phyloP scores from a whole-genome alignment of 2,888 invertebrate genomes.

The Dicroscelio sp. region DNA sequence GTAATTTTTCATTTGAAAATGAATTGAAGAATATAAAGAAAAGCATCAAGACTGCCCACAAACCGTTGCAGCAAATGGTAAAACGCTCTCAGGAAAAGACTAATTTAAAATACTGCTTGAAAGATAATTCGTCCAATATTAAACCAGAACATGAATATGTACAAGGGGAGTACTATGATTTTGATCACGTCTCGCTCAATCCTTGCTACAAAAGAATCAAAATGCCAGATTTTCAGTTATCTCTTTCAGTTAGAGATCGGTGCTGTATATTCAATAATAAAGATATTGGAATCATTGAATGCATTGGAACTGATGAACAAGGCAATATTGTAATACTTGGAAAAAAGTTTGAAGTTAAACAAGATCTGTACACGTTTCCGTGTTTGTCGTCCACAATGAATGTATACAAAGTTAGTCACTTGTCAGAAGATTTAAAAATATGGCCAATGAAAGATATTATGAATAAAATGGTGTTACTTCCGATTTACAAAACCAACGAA shows the following conservation, averaged over 20 bases:
- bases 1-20: conserved; percentile 7
- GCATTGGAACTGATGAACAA: background rate
- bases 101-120: background rate
- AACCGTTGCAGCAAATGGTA: background rate
- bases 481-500: background rate
- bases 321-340: background rate
- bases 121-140: background rate
- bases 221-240: background rate
- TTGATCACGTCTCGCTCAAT: background rate
- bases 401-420: background rate
- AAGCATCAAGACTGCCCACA: background rate
- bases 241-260: background rate
- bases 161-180: background rate
- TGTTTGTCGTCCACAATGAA: background rate
- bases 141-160: background rate
- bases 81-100: background rate
- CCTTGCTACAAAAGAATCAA: background rate
- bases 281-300: background rate
- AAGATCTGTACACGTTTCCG: background rate
- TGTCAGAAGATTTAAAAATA: background rate
- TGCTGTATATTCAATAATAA: background rate
- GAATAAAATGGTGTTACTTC: background rate
- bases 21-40: background rate
- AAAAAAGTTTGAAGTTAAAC: background rate
- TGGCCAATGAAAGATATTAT: background rate